A percentile compares a stretch with the other conserved stretches of the same genome.
Conservation (phyloP, 1,140 invertebrate genomes). For the Neodiprion pinetum region DNA sequence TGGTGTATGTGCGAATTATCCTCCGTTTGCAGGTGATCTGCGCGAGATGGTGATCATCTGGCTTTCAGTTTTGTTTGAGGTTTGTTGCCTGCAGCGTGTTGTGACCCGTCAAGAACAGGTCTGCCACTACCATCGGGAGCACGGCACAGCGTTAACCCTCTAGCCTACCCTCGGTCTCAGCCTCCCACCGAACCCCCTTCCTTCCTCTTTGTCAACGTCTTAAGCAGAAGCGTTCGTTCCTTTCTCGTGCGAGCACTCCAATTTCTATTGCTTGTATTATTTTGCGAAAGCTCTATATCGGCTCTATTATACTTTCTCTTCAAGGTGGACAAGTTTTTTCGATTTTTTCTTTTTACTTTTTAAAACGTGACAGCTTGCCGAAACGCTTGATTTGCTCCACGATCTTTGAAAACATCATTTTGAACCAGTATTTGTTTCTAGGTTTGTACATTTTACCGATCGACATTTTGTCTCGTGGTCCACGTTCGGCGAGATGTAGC, state of each 20-base stretch:
- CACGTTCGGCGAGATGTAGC: no score
- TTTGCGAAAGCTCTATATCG: not conserved
- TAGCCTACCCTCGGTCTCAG: not conserved
- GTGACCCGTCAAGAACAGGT: slow-evolving; percentile 3
- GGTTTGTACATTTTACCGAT: no score
- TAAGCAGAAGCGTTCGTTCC: slow-evolving; percentile 1
- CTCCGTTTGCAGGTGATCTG: no score
- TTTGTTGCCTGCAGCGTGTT: slow-evolving; percentile 1
- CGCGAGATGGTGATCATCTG: not conserved
- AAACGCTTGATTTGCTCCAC: no score
- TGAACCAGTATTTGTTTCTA: no score
- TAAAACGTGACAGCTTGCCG: no score
- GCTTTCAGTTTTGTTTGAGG: slow-evolving; percentile 5
- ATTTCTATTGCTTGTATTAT: slow-evolving; percentile 6
- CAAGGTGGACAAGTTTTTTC: not conserved
- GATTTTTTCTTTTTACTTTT: no score
- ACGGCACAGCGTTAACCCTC: not conserved
- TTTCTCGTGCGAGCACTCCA: not conserved
- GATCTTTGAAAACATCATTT: no score
- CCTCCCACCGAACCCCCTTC: not conserved
- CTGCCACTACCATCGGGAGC: not conserved
- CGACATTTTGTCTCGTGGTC: no score
- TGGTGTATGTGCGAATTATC: no score
- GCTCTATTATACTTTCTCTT: not conserved
- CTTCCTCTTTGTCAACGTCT: slow-evolving; percentile 1